Conservation (phyloP, 2,797 vertebrate genomes). For the Gymnoscopelus braueri region DNA sequence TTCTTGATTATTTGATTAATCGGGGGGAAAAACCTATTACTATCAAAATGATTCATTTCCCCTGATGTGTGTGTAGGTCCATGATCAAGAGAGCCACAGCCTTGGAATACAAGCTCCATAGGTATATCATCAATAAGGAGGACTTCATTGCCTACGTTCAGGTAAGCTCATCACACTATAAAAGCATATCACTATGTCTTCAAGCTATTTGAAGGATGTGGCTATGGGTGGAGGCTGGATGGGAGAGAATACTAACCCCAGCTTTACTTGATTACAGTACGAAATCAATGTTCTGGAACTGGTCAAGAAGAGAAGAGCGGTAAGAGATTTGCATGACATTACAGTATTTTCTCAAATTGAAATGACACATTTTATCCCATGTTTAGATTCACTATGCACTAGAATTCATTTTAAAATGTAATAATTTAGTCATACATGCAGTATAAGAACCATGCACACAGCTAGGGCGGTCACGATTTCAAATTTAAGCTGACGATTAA, state of each 20-base stretch:
- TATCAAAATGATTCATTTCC: background rate
- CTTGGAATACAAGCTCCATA: conserved; percentile 93
- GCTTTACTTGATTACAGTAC: conserved; percentile 80
- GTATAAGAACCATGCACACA: too few relatives aligned
- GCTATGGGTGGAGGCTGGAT: background rate
- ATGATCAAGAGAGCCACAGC: conserved; percentile 90
- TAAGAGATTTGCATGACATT: conserved; percentile 72
- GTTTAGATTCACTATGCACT: background rate
- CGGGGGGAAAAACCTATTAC: too few relatives aligned
- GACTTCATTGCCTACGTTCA: conserved; percentile 94
- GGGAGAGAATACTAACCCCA: background rate
- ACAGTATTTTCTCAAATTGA: background rate
- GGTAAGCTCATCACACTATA: conserved; percentile 67
- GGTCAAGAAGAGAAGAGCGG: conserved; percentile 91
- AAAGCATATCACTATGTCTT: background rate
- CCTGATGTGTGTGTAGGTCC: conserved; percentile 74
- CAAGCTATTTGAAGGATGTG: background rate
- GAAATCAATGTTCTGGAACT: conserved; percentile 95
- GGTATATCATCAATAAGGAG: conserved; percentile 88
- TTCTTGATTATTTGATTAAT: too few relatives aligned
- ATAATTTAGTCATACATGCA: too few relatives aligned
- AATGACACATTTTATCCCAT: background rate
- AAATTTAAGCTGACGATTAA: too few relatives aligned
- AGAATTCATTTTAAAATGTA: background rate
- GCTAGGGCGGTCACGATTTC: too few relatives aligned